Percentiles rank a stretch among this genome's conserved stretches.
These are phyloP conservation scores for Ochlodes sylvanus DNA, from an alignment of 2,888 invertebrate species.

Conservation along the genomic window DNA sequence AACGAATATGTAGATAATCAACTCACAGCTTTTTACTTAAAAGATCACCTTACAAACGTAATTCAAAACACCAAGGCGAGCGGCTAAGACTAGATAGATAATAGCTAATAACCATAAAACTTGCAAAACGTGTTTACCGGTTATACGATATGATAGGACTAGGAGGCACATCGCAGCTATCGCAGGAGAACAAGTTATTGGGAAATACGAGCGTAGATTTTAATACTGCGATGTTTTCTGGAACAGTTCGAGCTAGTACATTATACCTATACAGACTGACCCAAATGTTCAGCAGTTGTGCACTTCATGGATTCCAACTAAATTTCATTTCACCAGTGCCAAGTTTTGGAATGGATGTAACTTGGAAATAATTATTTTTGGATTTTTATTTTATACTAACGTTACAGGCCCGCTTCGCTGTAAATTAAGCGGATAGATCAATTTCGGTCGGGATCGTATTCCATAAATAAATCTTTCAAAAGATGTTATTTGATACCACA, in stretches of 20 bases:
- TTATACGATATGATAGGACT: background rate
- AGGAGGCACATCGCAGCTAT: background rate
- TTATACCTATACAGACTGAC: conserved; percentile 20
- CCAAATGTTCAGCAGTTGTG: conserved; percentile 9
- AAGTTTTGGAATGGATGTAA: conserved; percentile 8
- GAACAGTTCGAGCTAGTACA: background rate
- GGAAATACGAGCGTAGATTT: background rate
- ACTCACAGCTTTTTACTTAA: no score
- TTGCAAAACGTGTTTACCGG: conserved; percentile 21
- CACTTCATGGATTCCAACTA: conserved; percentile 5
- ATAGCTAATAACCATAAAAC: conserved; percentile 8
- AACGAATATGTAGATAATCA: no score
- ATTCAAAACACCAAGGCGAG: background rate
- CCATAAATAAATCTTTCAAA: no score
- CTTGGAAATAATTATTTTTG: background rate
- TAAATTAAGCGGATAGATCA: no score
- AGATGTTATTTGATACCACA: no score
- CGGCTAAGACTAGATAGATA: background rate
- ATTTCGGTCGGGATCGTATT: no score
- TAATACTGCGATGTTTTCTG: background rate
- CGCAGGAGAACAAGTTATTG: background rate
- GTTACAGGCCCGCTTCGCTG: no score
- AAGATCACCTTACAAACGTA: background rate
- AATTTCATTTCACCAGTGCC: conserved; percentile 11
- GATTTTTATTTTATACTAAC: background rate